Percentiles rank a stretch among this genome's conserved stretches.
Evolutionary conservation across 2,113 vertebrate species (phyloP).

Genomic region (Nothocercus julius): DNA sequence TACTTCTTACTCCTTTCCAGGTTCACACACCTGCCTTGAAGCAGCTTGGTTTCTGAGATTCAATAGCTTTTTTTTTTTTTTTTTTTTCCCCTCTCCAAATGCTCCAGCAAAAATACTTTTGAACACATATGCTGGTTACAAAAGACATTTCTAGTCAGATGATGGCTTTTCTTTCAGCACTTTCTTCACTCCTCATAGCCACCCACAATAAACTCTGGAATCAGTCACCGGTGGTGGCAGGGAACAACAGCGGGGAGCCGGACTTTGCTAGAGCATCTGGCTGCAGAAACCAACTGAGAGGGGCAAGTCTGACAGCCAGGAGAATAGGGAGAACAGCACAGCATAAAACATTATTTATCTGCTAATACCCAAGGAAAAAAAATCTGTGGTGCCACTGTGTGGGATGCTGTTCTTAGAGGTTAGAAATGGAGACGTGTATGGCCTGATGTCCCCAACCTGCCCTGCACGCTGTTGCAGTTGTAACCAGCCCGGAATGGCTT

Average conservation of each 20-base stretch:
- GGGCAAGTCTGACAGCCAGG: neutral
- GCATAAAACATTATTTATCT: constrained; percentile 2
- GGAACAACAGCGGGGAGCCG: neutral
- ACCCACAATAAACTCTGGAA: neutral
- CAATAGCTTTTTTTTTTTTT: neutral
- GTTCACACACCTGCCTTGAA: neutral
- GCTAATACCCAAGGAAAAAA: neutral
- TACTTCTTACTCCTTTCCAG: neutral
- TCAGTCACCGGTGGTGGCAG: neutral
- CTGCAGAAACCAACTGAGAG: neutral
- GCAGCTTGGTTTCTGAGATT: neutral
- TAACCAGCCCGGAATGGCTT: neutral
- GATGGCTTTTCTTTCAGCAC: neutral
- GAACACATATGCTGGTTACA: neutral
- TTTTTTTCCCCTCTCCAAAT: neutral
- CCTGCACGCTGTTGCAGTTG: neutral
- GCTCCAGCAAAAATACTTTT: neutral
- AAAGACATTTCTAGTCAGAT: neutral
- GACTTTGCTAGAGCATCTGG: neutral
- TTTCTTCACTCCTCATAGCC: neutral
- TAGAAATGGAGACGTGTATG: neutral
- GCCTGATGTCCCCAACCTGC: neutral
- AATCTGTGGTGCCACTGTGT: neutral
- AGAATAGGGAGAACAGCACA: neutral
- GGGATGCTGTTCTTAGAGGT: neutral